Base-by-base conservation (phyloP, 2,888 invertebrate genomes). In the Molorchus minor region DNA sequence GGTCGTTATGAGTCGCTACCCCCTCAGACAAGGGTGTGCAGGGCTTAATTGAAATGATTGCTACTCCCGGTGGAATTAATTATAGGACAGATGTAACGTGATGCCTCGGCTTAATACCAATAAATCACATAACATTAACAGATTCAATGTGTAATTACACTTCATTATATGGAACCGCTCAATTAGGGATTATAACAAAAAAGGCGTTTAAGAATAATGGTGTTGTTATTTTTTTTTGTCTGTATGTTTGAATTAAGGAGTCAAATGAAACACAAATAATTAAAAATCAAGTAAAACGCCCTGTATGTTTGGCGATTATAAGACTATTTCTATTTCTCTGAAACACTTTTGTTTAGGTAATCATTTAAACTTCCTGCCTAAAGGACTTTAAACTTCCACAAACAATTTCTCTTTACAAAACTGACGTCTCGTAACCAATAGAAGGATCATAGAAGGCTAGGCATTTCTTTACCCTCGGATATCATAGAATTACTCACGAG, bases 51-150 rank as follows among this genome's bases (percentile, higher is more conserved):
- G 64, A 62, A 65, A 65, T 65, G 64, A 65, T 65, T 65, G 64
- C 62, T 54, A 58, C 62, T 66, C 79, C 78, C 79, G 73, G 71
- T 74, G 79, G 80, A 78, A 76, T 78, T 79, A 79, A 80, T 80
- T 80, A 80, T 75, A 79, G 78, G 78, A 79, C 79, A 77, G 76
- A 76, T 79, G 78, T 72, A 79, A 79, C 77, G 51, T 64, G 77
- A 79, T 73, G 64, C 71, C 61, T 58, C 51, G 60, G 65, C 67
- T 64, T 71, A 66, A 69, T 70, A 66, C 71, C 73, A 71, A 79
- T 77, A 76, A 77, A 79, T 77, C 75, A 76, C 70, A 67, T 66
- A 67, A 71, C 67, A 73, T 73, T 72, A 73, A 70, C 70, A 62
- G 73, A 75, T 74, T 75, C 71, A 73, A 72, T 68, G 73, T 71